Evolutionary conservation across 2,797 vertebrate species (phyloP).

Genomic region (Rhabdomys pumilio): DNA sequence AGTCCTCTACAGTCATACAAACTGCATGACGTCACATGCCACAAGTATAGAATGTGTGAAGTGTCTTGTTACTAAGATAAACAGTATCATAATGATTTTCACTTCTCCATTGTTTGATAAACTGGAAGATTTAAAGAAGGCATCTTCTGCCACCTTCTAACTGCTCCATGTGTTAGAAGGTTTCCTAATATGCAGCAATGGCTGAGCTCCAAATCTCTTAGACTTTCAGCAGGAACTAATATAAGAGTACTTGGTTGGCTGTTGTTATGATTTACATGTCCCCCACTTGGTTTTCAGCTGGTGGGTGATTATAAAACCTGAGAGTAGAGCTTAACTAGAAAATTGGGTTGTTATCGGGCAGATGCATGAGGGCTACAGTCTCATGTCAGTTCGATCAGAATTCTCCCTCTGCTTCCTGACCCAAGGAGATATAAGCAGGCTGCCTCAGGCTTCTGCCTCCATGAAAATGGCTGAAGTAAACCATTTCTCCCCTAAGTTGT

Average conservation of each 20-base stretch:
- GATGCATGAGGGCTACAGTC: not conserved
- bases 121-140: not conserved
- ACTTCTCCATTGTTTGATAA: not conserved
- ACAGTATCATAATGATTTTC: not conserved
- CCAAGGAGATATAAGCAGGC: not conserved
- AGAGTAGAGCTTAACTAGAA: not conserved
- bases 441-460: not conserved
- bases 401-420: not conserved
- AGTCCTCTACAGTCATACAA: not conserved
- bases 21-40: not conserved
- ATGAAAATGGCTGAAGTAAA: not conserved
- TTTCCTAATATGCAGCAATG: not conserved
- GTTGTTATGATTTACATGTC: not conserved
- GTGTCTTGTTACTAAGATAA: not conserved
- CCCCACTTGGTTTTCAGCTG: not conserved
- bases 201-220: not conserved
- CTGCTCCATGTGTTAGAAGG: not conserved
- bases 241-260: not conserved
- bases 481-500: not conserved
- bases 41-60: not conserved
- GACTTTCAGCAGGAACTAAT: not conserved
- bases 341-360: not conserved
- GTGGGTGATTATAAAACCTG: not conserved
- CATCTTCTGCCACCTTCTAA: not conserved
- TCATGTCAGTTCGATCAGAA: not conserved